These are phyloP conservation scores for Protophormia terraenovae DNA, from an alignment of 2,888 invertebrate species.

Conservation along the genomic window DNA sequence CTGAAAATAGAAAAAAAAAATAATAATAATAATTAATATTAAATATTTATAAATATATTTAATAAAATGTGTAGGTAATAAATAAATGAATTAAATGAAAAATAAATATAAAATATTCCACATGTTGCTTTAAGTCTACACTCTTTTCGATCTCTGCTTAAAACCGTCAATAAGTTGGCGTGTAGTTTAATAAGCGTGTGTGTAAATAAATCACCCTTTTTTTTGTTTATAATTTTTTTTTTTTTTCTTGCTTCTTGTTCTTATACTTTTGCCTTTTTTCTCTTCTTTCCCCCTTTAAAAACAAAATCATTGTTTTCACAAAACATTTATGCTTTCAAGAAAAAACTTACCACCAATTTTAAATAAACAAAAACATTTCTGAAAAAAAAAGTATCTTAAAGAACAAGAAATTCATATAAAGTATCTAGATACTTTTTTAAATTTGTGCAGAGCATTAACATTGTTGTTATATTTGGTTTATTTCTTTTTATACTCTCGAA, in stretches of 20 bases:
- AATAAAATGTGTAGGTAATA: too few species aligned
- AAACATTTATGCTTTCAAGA: too few species aligned
- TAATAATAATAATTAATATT: background rate
- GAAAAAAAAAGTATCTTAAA: conserved; percentile 34
- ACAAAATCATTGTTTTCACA: background rate
- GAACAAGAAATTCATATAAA: conserved; percentile 22
- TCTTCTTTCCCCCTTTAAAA: background rate
- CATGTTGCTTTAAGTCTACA: background rate
- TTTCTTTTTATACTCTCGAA: conserved; percentile 17
- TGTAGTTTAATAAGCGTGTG: background rate
- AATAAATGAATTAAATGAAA: too few species aligned
- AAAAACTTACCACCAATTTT: background rate
- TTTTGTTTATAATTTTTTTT: background rate
- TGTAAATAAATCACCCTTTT: background rate
- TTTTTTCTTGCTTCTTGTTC: background rate
- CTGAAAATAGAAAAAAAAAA: background rate
- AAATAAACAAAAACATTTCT: background rate
- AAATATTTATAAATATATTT: background rate
- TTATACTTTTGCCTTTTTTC: background rate
- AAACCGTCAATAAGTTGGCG: background rate
- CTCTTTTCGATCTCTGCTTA: background rate
- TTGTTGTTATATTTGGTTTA: background rate
- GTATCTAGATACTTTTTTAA: background rate
- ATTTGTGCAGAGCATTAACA: too few species aligned
- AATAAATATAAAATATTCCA: background rate